Evolutionary conservation across 2,797 vertebrate genomes (phyloP).

Genomic region (Neopelma chrysocephalum): DNA sequence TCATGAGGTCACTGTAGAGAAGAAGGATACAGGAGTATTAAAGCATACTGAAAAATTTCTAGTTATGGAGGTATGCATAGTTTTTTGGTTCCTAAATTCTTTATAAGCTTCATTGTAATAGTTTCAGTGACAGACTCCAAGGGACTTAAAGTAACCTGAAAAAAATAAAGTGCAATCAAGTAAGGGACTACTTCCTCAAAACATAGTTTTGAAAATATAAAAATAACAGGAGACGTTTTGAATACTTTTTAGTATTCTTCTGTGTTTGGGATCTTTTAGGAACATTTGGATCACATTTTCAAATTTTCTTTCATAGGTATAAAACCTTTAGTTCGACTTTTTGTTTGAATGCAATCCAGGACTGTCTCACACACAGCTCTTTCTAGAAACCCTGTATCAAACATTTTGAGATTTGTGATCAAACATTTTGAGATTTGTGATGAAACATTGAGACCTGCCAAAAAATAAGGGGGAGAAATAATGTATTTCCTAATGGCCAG

Average conservation of each 20-base stretch:
- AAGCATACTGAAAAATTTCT: neutral
- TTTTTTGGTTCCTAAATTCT: neutral
- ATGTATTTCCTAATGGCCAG: rapidly evolving
- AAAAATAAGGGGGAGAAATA: rapidly evolving
- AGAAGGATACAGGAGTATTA: neutral
- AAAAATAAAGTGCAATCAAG: neutral
- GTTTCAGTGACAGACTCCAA: neutral
- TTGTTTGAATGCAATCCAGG: neutral
- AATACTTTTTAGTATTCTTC: neutral
- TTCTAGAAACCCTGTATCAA: neutral
- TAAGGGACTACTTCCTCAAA: neutral
- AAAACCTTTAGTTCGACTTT: neutral
- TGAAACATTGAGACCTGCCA: neutral
- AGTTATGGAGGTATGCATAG: neutral
- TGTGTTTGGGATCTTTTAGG: neutral
- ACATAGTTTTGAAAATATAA: neutral
- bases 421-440: neutral
- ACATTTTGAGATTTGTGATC: neutral
- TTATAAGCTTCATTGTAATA: neutral
- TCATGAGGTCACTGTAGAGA: neutral
- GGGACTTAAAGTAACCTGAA: neutral
- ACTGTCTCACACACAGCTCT: neutral
- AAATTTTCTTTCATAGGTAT: neutral
- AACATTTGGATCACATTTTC: neutral
- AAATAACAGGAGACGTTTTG: neutral